Base-by-base conservation (phyloP, 2,888 invertebrate species). In the Lepidonotus clava region DNA sequence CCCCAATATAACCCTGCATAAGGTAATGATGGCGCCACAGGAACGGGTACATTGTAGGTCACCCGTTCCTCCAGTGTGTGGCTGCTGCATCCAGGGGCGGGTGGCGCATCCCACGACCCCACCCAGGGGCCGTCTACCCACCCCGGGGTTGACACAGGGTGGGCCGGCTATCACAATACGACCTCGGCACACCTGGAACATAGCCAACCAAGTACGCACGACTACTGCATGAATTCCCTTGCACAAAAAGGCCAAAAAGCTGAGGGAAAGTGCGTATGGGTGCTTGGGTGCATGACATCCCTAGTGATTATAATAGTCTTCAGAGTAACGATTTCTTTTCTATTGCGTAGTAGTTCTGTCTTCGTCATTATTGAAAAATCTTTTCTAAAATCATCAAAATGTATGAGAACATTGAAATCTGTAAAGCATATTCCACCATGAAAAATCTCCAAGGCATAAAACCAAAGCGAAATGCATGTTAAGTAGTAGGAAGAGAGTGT, bases 51-150 rank as follows among this genome's bases (percentile, higher is more conserved):
- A 61, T 61, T 61, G 61, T 61, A 61, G 61, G 61, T 61, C 61
- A 61, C 1, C 28, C 8, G 61, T 24, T 61, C 61, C 61, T 61
- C 61, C 61, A 61, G 61, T 28, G 61, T 61, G 61, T 61, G 61
- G 11, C 61, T 28, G 61, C 24, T 11, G 34, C 40, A 76, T 76
- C 76, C 76, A 76, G 76, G 76, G 76, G 76, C 76, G 38, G 4
- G 76, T 28, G 28, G 6, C 61, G 8, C 76, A 21, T 18, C 76
- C 36, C 76, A 14, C 76, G 38, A 40, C 76, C 76, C 76, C 36
- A 76, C 76, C 76, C 76, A 76, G 76, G 76, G 76, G 76, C 76
- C 76, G 36, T 21, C 21, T 76, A 61, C 76, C 36, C 51, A 14
- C 51, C 14, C 21, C 51, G 2, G 76, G 38, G 24, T 61, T 61